Evolutionary conservation across 2,113 vertebrate species (phyloP).

Genomic region (Scalopus aquaticus): DNA sequence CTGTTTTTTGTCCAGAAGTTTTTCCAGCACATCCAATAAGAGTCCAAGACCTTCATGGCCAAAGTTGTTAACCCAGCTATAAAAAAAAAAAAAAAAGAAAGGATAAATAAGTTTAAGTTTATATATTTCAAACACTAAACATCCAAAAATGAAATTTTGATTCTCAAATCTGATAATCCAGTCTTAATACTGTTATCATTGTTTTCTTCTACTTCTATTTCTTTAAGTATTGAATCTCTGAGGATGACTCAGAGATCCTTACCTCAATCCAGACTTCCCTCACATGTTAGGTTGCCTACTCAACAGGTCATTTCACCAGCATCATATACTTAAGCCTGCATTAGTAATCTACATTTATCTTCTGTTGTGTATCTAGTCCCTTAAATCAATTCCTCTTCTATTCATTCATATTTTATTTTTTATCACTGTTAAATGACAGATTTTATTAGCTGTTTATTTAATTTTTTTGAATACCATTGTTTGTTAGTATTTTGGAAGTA

Average conservation of each 20-base stretch:
- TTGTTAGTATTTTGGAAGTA: no score
- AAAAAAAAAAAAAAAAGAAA: conserved; percentile 46
- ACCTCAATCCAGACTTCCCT: not conserved
- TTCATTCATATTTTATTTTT: not conserved
- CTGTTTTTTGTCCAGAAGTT: conserved; percentile 98
- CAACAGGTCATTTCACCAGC: not conserved
- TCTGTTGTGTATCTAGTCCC: not conserved
- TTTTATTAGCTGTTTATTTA: no score
- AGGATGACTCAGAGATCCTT: not conserved
- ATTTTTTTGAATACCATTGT: no score
- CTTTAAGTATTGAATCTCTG: not conserved
- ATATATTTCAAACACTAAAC: not conserved
- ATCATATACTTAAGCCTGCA: not conserved
- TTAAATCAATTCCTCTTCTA: not conserved
- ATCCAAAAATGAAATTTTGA: not conserved
- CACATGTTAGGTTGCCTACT: not conserved
- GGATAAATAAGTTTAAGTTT: not conserved
- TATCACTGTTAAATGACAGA: no score
- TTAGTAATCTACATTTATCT: not conserved
- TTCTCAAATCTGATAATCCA: conserved; percentile 1
- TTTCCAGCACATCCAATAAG: conserved; percentile 94
- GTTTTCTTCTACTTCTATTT: not conserved
- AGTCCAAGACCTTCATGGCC: conserved; percentile 97
- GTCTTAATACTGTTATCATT: not conserved
- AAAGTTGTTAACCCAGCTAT: conserved; percentile 99